phyloP scores from a whole-genome alignment of 1,140 invertebrate species.

The Zaprionus davidi region DNA sequence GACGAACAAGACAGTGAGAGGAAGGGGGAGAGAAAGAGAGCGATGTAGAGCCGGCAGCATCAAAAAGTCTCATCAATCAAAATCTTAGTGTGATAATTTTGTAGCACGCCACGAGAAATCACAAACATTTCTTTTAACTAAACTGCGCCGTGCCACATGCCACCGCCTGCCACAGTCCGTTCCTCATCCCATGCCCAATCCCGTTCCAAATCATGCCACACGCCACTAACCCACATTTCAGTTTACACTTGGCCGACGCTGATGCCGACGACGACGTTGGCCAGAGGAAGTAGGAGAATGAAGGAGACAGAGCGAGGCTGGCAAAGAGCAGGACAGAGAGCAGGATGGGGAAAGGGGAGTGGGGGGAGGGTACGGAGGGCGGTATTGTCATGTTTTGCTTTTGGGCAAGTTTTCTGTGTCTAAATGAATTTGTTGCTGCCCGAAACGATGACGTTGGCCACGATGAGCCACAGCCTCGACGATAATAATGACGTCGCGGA shows the following conservation, averaged over 20 bases:
- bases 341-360: neutral
- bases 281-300: neutral
- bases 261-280: neutral
- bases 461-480: conserved; percentile 26
- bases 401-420: conserved; percentile 53
- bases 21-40: neutral
- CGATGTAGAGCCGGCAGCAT: conserved; percentile 31
- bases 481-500: conserved; percentile 53
- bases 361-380: neutral
- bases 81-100: conserved; percentile 77
- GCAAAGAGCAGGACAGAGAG: neutral
- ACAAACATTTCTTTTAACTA: conserved; percentile 72
- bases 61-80: conserved; percentile 76
- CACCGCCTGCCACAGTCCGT: neutral
- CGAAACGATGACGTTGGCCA: conserved; percentile 50
- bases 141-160: conserved; percentile 38
- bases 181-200: neutral
- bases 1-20: conserved; percentile 4
- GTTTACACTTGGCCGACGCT: conserved; percentile 42
- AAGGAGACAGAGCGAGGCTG: neutral
- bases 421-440: conserved; percentile 49
- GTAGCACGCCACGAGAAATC: conserved; percentile 71
- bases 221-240: conserved; percentile 73
- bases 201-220: conserved; percentile 7
- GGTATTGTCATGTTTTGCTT: conserved; percentile 45